Percentiles rank a stretch among this genome's conserved stretches.
Conservation (phyloP, 2,888 invertebrate species). For the Thereva nobilitata region DNA sequence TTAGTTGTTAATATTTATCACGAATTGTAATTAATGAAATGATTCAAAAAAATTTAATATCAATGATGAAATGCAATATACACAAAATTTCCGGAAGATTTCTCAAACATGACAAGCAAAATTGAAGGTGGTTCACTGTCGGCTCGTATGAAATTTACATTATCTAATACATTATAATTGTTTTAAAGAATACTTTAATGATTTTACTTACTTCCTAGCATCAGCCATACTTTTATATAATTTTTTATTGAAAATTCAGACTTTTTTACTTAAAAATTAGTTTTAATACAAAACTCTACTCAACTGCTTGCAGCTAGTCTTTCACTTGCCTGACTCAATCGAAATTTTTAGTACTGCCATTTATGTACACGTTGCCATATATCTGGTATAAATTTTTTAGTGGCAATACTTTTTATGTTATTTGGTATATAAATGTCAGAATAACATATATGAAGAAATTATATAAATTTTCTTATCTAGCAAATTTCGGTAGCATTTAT, state of each 20-base stretch:
- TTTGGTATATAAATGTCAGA: no score
- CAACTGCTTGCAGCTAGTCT: constrained; percentile 5
- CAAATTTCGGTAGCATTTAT: no score
- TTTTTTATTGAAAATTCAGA: constrained; percentile 11
- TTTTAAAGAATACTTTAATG: neutral
- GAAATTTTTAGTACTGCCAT: constrained; percentile 27
- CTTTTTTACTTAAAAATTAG: constrained; percentile 27
- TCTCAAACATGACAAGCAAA: constrained; percentile 43
- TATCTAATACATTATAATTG: neutral
- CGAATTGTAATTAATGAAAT: neutral
- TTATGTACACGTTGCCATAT: constrained; percentile 24
- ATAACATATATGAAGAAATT: no score
- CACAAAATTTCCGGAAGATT: neutral
- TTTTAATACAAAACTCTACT: constrained; percentile 18
- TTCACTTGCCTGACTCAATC: constrained; percentile 25
- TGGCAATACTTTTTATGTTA: no score
- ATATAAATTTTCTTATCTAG: no score
- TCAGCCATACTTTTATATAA: constrained; percentile 51
- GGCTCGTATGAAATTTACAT: constrained; percentile 29
- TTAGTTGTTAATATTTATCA: neutral
- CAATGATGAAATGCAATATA: neutral
- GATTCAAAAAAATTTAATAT: neutral
- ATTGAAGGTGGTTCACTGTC: constrained; percentile 40
- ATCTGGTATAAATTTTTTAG: neutral
- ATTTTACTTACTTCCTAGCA: constrained; percentile 55